These are phyloP conservation scores for Glaucopsyche alexis DNA, from an alignment of 2,888 invertebrate genomes.

Conservation along the genomic window DNA sequence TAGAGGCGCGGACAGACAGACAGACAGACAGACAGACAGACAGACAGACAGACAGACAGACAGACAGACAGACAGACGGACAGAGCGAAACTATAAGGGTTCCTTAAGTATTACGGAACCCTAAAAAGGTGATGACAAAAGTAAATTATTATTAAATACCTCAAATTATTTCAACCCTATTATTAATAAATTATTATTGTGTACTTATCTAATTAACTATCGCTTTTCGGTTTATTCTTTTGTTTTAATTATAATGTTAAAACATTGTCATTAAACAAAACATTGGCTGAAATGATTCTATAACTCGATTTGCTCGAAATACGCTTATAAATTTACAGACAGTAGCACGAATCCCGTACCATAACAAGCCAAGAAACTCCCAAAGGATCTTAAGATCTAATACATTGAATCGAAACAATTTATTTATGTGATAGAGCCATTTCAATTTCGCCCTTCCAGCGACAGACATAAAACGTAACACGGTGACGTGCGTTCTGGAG, in stretches of 20 bases:
- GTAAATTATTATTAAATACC: no score
- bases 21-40: no score
- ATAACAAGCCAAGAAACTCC: constrained; percentile 77
- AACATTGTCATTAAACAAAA: constrained; percentile 22
- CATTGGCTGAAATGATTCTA: constrained; percentile 17
- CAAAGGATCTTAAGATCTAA: constrained; percentile 69
- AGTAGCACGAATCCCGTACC: constrained; percentile 72
- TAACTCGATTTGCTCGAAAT: constrained; percentile 30
- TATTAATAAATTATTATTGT: no score
- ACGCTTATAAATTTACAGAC: constrained; percentile 60
- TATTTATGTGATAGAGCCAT: constrained; percentile 38
- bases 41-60: no score
- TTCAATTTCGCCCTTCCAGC: constrained; percentile 46
- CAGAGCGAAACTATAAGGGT: no score
- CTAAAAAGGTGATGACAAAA: no score
- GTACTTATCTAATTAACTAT: no score
- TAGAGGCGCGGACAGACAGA: no score
- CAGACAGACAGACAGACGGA: no score
- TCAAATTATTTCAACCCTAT: no score
- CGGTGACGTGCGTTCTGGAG: constrained; percentile 40
- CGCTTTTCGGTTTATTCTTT: neutral
- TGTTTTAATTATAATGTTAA: neutral
- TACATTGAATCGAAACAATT: constrained; percentile 48
- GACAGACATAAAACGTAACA: constrained; percentile 43
- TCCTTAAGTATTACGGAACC: no score